Evolutionary conservation across 2,113 vertebrate genomes (phyloP).

Genomic region (Danionella cerebrum): DNA sequence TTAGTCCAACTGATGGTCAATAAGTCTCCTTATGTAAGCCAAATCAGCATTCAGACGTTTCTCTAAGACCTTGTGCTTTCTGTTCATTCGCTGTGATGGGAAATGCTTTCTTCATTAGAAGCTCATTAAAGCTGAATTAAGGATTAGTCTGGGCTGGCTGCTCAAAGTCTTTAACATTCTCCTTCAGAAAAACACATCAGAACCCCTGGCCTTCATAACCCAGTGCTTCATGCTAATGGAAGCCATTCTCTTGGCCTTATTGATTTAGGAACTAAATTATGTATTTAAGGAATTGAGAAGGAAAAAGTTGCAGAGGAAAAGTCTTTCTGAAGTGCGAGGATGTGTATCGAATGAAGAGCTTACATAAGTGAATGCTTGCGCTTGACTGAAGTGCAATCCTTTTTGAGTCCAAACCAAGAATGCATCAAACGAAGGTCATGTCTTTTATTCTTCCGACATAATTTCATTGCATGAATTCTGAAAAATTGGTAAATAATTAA

Average conservation of each 20-base stretch:
- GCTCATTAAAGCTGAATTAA: slow-evolving; percentile 16
- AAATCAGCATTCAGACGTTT: background rate
- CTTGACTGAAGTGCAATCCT: too few species aligned
- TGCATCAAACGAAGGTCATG: too few species aligned
- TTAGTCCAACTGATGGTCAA: background rate
- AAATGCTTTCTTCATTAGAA: slow-evolving; percentile 19
- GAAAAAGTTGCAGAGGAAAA: background rate
- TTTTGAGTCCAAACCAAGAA: too few species aligned
- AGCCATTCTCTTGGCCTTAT: background rate
- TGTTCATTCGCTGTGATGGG: background rate
- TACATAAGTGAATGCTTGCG: too few species aligned
- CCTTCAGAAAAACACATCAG: background rate
- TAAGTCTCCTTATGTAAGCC: background rate
- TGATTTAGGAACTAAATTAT: background rate
- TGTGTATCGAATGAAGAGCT: too few species aligned
- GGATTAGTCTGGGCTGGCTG: slow-evolving; percentile 13
- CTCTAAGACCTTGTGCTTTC: background rate
- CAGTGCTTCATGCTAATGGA: background rate
- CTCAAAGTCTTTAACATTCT: background rate
- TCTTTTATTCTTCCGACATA: too few species aligned
- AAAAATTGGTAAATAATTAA: too few species aligned
- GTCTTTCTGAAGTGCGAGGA: background rate
- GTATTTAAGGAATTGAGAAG: background rate
- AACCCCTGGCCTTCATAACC: background rate
- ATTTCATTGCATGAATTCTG: too few species aligned